phyloP scores from a whole-genome alignment of 2,888 invertebrate genomes.

The Polymixis lichenea region DNA sequence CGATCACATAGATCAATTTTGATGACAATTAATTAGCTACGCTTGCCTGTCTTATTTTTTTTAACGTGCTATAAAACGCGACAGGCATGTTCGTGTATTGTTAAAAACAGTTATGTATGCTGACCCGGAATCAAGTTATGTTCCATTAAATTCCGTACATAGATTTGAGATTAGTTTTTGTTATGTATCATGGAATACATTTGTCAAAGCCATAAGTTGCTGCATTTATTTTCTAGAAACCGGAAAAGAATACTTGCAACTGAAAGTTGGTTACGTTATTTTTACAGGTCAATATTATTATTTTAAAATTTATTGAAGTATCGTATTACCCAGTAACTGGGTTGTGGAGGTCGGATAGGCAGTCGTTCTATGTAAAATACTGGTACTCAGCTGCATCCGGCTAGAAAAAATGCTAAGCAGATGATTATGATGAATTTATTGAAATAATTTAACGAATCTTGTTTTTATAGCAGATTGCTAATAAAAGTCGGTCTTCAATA shows the following conservation, averaged over 20 bases:
- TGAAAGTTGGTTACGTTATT: not conserved
- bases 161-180: not conserved
- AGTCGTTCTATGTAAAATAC: too few relatives aligned
- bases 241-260: not conserved
- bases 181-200: not conserved
- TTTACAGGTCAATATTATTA: not conserved
- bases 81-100: slow-evolving; percentile 16
- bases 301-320: not conserved
- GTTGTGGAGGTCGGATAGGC: too few relatives aligned
- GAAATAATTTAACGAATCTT: not conserved
- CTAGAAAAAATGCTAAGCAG: too few relatives aligned
- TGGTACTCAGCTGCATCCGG: too few relatives aligned
- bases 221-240: not conserved
- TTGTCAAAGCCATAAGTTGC: too few relatives aligned
- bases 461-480: not conserved
- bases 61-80: not conserved
- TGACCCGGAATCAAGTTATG: slow-evolving; percentile 26
- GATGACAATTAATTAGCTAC: not conserved
- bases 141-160: slow-evolving; percentile 17
- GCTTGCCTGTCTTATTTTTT: slow-evolving; percentile 1
- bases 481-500: not conserved
- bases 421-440: not conserved
- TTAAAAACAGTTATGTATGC: slow-evolving; percentile 30
- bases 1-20: not conserved
- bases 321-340: too few relatives aligned